A percentile compares a stretch with the other conserved stretches of the same genome.
Conservation (phyloP, 2,113 vertebrate species). For the Callionymus lyra region DNA sequence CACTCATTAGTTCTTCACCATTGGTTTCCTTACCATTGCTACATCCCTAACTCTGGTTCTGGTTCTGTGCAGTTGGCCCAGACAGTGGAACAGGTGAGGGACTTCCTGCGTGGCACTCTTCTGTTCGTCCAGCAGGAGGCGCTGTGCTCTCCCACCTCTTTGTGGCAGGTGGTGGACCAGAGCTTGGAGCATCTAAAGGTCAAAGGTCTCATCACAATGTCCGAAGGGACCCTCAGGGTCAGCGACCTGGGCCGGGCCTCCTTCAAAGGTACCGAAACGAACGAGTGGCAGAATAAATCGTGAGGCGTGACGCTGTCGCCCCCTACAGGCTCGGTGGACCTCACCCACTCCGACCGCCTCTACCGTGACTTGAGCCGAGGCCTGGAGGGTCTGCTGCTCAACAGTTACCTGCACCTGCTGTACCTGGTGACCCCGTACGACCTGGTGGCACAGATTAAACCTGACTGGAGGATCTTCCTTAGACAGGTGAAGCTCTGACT, state of each 20-base stretch:
- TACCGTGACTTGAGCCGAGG: constrained; percentile 82
- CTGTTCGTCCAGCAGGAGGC: constrained; percentile 75
- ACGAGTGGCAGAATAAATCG: background rate
- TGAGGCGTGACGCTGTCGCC: background rate
- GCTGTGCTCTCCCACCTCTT: constrained; percentile 66
- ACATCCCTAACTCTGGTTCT: too few species aligned
- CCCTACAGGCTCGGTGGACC: constrained; percentile 78
- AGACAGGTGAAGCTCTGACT: constrained; percentile 76
- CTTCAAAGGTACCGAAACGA: constrained; percentile 72
- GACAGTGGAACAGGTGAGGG: constrained; percentile 60
- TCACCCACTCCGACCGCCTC: constrained; percentile 74
- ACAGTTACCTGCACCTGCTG: constrained; percentile 80
- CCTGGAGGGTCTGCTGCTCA: constrained; percentile 83
- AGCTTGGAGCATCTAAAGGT: constrained; percentile 65
- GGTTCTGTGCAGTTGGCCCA: constrained; percentile 67
- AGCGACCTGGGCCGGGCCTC: constrained; percentile 82
- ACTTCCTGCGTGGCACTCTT: constrained; percentile 76
- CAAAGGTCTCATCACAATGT: constrained; percentile 68
- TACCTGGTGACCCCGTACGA: constrained; percentile 90
- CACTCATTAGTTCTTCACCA: too few species aligned
- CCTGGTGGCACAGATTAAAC: constrained; percentile 70
- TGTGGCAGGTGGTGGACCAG: constrained; percentile 64
- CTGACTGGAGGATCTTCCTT: constrained; percentile 89
- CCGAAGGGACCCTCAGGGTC: constrained; percentile 54
- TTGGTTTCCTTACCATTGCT: too few species aligned